These are phyloP conservation scores for Erpobdella octoculata DNA, from an alignment of 2,888 invertebrate species.

Conservation along the genomic window DNA sequence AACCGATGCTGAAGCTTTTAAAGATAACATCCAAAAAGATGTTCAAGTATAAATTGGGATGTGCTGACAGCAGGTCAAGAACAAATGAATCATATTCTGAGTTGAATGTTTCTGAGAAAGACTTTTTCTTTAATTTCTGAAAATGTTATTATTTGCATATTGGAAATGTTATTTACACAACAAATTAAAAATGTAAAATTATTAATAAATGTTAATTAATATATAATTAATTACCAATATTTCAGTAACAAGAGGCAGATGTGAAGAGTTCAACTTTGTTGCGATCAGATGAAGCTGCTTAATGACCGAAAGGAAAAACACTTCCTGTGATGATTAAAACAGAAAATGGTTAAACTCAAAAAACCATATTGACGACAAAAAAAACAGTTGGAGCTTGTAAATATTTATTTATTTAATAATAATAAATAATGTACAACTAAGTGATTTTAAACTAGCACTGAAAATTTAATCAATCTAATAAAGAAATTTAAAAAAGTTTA, in stretches of 20 bases:
- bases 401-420: too few species aligned
- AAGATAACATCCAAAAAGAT: constrained; percentile 8
- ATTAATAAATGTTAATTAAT: background rate
- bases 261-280: background rate
- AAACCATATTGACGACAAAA: too few species aligned
- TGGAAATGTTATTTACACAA: background rate
- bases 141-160: background rate
- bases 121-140: constrained; percentile 8
- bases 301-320: background rate
- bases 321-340: constrained; percentile 19
- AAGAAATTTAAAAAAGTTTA: too few species aligned
- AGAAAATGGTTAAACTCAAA: too few species aligned
- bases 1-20: constrained; percentile 18
- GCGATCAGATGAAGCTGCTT: constrained; percentile 6
- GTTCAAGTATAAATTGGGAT: constrained; percentile 10
- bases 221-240: constrained; percentile 11
- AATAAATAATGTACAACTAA: too few species aligned
- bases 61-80: constrained; percentile 16
- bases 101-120: background rate
- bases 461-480: too few species aligned
- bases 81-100: background rate
- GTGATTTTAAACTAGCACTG: too few species aligned
- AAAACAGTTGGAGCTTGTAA: too few species aligned
- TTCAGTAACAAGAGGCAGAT: background rate
- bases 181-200: background rate